Conservation (phyloP, 1,140 invertebrate species). For the Bombus pascuorum region DNA sequence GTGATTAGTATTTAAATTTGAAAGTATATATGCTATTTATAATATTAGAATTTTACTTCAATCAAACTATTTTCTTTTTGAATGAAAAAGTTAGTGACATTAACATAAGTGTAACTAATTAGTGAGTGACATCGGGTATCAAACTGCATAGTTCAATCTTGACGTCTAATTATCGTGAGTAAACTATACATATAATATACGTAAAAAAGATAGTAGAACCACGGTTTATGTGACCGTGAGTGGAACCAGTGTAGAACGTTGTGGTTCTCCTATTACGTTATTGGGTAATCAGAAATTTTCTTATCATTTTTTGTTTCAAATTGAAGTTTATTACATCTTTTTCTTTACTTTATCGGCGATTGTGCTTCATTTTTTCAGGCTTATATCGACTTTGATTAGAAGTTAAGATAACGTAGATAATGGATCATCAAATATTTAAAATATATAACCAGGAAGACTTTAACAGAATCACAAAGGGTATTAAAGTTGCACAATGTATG, state of each 20-base stretch:
- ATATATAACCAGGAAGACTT: slow-evolving; percentile 84
- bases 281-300: not conserved
- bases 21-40: not conserved
- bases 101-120: not conserved
- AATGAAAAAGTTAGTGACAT: not conserved
- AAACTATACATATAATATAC: not conserved
- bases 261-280: not conserved
- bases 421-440: slow-evolving; percentile 80
- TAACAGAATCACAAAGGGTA: slow-evolving; percentile 82
- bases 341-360: not conserved
- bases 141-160: not conserved
- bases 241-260: not conserved
- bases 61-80: not conserved
- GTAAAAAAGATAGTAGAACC: slow-evolving; percentile 27
- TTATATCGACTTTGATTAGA: not conserved
- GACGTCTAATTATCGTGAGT: not conserved
- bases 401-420: slow-evolving; percentile 25
- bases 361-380: not conserved
- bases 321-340: not conserved
- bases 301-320: not conserved
- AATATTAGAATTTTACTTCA: not conserved
- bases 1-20: not conserved
- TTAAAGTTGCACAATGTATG: slow-evolving; percentile 85
- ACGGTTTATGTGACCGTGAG: no score
- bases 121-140: not conserved